phyloP scores from a whole-genome alignment of 2,888 invertebrate genomes.

The Ormyrus nitidulus region DNA sequence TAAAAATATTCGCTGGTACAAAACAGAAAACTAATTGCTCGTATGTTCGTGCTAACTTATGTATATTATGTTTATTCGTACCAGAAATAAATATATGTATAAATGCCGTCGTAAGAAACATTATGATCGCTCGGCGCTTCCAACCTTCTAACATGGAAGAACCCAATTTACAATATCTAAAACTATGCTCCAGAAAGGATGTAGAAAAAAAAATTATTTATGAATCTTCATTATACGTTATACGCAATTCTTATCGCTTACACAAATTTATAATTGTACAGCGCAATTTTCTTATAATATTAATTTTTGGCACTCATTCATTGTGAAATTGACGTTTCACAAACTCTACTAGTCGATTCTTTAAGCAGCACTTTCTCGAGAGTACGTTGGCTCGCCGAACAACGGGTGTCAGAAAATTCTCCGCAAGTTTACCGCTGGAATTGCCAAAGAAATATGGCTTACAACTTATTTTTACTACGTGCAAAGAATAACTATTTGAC shows the following conservation, averaged over 20 bases:
- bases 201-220: too few relatives aligned
- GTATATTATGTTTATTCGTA: neutral
- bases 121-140: neutral
- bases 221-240: too few relatives aligned
- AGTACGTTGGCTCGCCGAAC: conserved; percentile 2
- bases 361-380: neutral
- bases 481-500: too few relatives aligned
- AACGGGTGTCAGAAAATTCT: neutral
- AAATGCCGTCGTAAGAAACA: conserved; percentile 31
- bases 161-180: too few relatives aligned
- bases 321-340: conserved; percentile 44
- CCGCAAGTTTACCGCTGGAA: too few relatives aligned
- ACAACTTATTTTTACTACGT: too few relatives aligned
- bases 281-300: conserved; percentile 33
- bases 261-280: too few relatives aligned
- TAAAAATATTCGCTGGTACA: too few relatives aligned
- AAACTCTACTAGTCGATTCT: conserved; percentile 19
- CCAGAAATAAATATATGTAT: conserved; percentile 31
- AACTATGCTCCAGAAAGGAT: too few relatives aligned
- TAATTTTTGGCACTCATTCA: conserved; percentile 56
- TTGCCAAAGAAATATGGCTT: too few relatives aligned
- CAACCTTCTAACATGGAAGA: too few relatives aligned
- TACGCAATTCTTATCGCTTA: too few relatives aligned
- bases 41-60: conserved; percentile 2
- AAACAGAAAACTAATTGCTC: neutral